These are phyloP conservation scores for Chaetura pelagica DNA, from an alignment of 2,113 vertebrate genomes.

Conservation along the genomic window DNA sequence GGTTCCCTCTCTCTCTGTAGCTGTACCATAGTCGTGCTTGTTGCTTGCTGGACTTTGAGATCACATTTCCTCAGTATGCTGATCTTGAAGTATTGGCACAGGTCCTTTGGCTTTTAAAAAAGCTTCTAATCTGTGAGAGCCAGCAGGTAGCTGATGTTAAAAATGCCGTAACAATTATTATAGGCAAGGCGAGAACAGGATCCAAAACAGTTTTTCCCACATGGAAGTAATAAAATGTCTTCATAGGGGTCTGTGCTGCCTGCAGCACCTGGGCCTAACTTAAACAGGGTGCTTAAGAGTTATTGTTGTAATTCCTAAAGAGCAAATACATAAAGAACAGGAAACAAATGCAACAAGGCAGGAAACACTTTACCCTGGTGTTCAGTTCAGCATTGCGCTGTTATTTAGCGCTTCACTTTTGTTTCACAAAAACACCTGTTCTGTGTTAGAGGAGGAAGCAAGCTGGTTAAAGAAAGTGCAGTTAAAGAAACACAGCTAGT, in stretches of 20 bases:
- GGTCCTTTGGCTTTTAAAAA: not conserved
- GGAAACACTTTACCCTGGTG: not conserved
- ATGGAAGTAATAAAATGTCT: not conserved
- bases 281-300: not conserved
- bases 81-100: not conserved
- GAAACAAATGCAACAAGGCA: not conserved
- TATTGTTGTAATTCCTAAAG: not conserved
- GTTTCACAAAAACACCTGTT: not conserved
- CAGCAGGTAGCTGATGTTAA: not conserved
- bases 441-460: not conserved
- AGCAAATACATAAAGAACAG: not conserved
- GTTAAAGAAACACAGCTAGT: not conserved
- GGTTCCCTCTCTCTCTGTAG: not conserved
- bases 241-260: not conserved
- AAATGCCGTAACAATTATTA: not conserved
- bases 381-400: not conserved
- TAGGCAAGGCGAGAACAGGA: not conserved
- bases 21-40: not conserved
- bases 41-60: not conserved
- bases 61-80: not conserved
- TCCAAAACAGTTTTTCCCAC: not conserved
- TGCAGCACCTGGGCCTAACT: not conserved
- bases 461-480: not conserved
- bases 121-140: not conserved
- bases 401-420: not conserved